Conservation (phyloP, 2,113 vertebrate genomes). For the Oryzias celebensis region DNA sequence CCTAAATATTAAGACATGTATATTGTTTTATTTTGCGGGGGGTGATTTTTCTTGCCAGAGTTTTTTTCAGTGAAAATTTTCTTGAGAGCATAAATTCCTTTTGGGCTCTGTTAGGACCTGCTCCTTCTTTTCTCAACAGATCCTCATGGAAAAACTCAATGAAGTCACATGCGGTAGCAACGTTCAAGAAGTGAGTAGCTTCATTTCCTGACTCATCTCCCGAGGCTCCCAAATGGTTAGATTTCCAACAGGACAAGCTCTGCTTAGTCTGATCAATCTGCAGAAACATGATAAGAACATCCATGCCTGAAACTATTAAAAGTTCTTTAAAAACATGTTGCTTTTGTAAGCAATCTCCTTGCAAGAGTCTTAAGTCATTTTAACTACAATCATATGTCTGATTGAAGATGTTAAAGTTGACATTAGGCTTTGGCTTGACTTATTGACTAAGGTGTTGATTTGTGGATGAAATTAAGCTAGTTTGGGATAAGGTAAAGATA, state of each 20-base stretch:
- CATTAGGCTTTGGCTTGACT: neutral
- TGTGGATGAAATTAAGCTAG: slow-evolving; percentile 15
- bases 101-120: slow-evolving; percentile 57
- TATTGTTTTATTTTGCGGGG: no score
- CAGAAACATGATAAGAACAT: neutral
- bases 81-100: slow-evolving; percentile 46
- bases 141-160: slow-evolving; percentile 41
- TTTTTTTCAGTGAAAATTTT: slow-evolving; percentile 22
- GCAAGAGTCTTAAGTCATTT: no score
- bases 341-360: neutral
- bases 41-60: neutral
- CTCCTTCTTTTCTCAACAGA: slow-evolving; percentile 17
- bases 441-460: slow-evolving; percentile 8
- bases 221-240: slow-evolving; percentile 4
- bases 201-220: slow-evolving; percentile 49
- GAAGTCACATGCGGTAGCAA: slow-evolving; percentile 45
- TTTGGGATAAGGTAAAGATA: slow-evolving; percentile 28
- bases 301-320: neutral
- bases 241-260: slow-evolving; percentile 1
- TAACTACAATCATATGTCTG: neutral
- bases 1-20: no score
- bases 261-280: neutral
- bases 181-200: slow-evolving; percentile 26
- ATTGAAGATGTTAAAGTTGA: neutral
- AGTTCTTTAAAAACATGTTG: neutral